These are phyloP conservation scores for Nephila pilipes DNA, from an alignment of 1,140 invertebrate genomes.

Conservation along the genomic window DNA sequence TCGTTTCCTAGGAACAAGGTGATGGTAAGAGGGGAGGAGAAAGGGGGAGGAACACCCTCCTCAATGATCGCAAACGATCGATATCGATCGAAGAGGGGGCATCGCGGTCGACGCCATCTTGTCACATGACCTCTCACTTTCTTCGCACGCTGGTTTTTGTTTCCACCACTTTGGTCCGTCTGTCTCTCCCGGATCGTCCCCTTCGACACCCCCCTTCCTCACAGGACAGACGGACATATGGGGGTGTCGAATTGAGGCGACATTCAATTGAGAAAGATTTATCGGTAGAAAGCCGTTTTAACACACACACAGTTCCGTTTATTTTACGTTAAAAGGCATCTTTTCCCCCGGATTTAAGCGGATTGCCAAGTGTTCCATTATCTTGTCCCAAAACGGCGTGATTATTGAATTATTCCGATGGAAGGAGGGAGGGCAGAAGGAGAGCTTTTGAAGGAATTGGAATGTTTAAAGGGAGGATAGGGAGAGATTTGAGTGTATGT, in stretches of 20 bases:
- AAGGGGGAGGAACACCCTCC: not conserved
- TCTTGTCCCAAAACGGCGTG: not conserved
- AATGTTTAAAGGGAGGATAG: not conserved
- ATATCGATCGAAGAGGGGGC: slow-evolving; percentile 66
- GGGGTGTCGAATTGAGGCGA: slow-evolving; percentile 5
- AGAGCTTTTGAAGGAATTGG: not conserved
- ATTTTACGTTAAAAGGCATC: slow-evolving; percentile 1
- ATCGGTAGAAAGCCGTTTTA: not conserved
- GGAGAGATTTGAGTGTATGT: not conserved
- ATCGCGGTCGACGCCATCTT: slow-evolving; percentile 73
- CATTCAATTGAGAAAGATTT: slow-evolving; percentile 34
- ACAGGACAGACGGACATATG: not conserved
- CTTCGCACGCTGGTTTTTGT: slow-evolving; percentile 48
- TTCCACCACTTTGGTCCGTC: slow-evolving; percentile 33
- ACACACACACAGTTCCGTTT: not conserved
- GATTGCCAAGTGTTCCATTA: not conserved
- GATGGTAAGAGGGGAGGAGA: not conserved
- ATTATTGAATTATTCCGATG: slow-evolving; percentile 10
- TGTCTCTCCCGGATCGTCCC: not conserved
- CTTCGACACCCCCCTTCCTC: not conserved
- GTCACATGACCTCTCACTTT: slow-evolving; percentile 73
- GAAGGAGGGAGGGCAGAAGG: not conserved
- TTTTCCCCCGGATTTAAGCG: not conserved
- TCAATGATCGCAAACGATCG: slow-evolving; percentile 49
- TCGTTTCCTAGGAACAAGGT: slow-evolving; percentile 39